phyloP scores from a whole-genome alignment of 1,140 invertebrate genomes.

The Ostrea edulis region DNA sequence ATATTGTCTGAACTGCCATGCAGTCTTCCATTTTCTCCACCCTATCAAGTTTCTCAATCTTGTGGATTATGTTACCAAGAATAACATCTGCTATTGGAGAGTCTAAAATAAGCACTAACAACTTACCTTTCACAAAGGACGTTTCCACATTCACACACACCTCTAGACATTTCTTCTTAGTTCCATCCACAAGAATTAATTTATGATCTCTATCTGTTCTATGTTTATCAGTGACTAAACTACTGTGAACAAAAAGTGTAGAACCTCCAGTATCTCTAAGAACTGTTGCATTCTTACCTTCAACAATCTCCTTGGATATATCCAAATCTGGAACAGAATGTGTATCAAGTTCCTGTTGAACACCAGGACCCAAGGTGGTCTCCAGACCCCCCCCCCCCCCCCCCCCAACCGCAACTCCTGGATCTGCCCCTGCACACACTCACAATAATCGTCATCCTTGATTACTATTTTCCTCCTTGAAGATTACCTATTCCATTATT shows the following conservation, averaged over 20 bases:
- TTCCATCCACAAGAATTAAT: background rate
- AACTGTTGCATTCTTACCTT: too few species aligned
- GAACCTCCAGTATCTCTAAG: constrained; percentile 7
- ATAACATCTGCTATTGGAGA: constrained; percentile 42
- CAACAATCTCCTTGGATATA: too few species aligned
- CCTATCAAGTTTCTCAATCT: background rate
- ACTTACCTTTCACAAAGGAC: constrained; percentile 17
- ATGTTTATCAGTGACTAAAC: background rate
- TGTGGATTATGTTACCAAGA: constrained; percentile 27
- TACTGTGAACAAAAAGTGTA: background rate
- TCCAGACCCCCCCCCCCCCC: too few species aligned
- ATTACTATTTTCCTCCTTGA: too few species aligned
- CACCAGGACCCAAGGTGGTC: too few species aligned
- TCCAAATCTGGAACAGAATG: too few species aligned
- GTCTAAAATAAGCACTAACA: background rate
- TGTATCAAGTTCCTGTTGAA: too few species aligned
- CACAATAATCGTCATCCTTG: too few species aligned
- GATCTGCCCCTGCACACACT: too few species aligned
- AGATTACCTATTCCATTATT: too few species aligned
- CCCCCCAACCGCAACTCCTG: too few species aligned
- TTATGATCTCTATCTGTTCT: background rate
- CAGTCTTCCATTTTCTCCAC: background rate
- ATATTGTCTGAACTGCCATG: too few species aligned
- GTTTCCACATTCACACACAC: background rate
- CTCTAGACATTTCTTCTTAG: background rate